Base-by-base conservation (phyloP, 2,113 vertebrate species). In the Isurus oxyrinchus region DNA sequence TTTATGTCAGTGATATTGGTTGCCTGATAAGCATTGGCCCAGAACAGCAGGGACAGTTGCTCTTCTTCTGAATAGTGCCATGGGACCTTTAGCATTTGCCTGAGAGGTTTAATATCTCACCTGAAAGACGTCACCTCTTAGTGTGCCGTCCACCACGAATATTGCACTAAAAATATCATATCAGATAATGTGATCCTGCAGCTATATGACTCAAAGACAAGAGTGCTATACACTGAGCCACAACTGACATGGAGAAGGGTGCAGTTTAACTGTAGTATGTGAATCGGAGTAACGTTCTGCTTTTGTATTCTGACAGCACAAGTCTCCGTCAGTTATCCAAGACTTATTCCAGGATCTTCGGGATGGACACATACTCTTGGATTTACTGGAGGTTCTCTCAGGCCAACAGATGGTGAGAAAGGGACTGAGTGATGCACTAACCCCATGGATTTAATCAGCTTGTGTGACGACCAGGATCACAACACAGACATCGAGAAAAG, bases 301-400 rank as follows among this genome's bases (percentile, higher is more conserved):
- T 6, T 57, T 72, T 94, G 40, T 86, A 13, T 19, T 57, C 23
- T 72, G 21, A 79, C 98, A 99, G 99, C 98, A 98, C 97, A 97
- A 96, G 1, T 97, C 98, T 5, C 98, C 99, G 16, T 98, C 98
- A 0, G 96, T 97, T 96, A 96, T 99, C 96, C 96, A 97, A 66
- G 99, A 99, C 97, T 97, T 99, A 0, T 99, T 99, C 97, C 97
- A 96, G 40, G 99, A 99, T 95, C 98, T 99, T 96, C 97, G 98
- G 16, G 98, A 99, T 96, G 99, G 99, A 66, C 98, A 98, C 95
- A 97, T 97, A 96, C 98, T 99, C 87, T 96, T 99, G 97, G 99
- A 99, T 97, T 98, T 99, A 87, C 97, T 99, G 97, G 99, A 99
- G 98, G 99, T 99, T 66, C 98, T 99, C 97, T 99, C 99, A 23